Conservation (phyloP, 2,113 vertebrate species). For the Sinocyclocheilus anophthalmus region DNA sequence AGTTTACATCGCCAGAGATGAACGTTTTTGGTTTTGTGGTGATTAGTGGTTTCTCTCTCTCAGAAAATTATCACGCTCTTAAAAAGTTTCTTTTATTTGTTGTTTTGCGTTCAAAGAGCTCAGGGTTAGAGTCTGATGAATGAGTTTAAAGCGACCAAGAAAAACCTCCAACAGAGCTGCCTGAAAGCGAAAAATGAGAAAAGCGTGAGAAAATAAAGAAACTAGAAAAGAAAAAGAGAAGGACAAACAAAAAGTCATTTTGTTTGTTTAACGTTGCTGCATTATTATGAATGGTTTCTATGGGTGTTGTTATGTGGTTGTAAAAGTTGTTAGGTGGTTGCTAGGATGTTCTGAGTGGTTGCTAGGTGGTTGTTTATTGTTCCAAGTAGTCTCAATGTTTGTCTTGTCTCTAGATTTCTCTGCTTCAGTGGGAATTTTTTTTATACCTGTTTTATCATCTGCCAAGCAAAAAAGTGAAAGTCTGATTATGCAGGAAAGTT, state of each 20-base stretch:
- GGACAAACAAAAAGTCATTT: neutral
- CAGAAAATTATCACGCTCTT: conserved; percentile 58
- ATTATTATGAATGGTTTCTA: neutral
- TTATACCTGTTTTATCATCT: neutral
- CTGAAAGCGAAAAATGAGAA: conserved; percentile 55
- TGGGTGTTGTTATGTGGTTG: neutral
- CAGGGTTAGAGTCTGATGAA: conserved; percentile 55
- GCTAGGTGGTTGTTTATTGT: neutral
- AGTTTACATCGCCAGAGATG: conserved; percentile 60
- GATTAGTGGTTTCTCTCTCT: conserved; percentile 71
- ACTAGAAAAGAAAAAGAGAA: conserved; percentile 15
- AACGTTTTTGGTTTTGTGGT: conserved; percentile 66
- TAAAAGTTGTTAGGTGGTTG: neutral
- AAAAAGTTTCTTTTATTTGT: conserved; percentile 53
- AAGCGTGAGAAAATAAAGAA: conserved; percentile 32
- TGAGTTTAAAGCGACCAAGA: conserved; percentile 43
- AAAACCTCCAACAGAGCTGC: conserved; percentile 39
- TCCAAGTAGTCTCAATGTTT: neutral
- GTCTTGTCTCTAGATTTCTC: neutral
- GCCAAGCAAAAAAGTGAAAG: neutral
- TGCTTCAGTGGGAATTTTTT: neutral
- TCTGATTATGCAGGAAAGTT: neutral
- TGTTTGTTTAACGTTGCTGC: neutral
- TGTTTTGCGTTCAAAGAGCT: conserved; percentile 50
- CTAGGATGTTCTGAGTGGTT: too few relatives aligned